Base-by-base conservation (phyloP, 2,113 vertebrate genomes). In the Zosterops japonicus region DNA sequence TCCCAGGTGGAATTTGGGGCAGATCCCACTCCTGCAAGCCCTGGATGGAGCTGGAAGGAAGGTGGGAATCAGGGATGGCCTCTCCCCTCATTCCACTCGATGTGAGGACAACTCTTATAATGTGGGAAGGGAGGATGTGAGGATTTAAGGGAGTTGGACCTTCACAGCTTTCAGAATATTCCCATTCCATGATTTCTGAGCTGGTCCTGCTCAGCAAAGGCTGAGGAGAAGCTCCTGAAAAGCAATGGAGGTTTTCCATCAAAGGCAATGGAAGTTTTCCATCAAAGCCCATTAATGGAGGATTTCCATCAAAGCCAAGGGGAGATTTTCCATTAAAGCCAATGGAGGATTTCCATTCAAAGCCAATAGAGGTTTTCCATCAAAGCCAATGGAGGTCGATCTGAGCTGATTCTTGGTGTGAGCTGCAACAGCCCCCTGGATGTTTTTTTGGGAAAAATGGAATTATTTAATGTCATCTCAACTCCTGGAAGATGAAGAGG, bases 81-180 rank as follows among this genome's bases (percentile, higher is more conserved):
- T 72, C 36, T 11, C 24, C 69, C 47, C n/a, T 5, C 1, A 5
- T 52, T 53, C 31, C 27, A 20, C 8, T 8, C 0, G 0, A 29
- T 9, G 16, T 39, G 42, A 65, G 22, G 11, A 31, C 64, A 82
- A 8, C 25, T 53, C 47, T 35, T 36, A 25, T 49, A 50, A 15
- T 0, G 0, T 31, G 49, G 53, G 20, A 39, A 28, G 24, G 33
- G 24, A 56, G 46, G 24, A 33, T 31, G 10, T 0, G 9, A 55
- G 61, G 44, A 39, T 23, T 24, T 19, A 11, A 41, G 14, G 79
- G 49, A 83, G 33, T 0, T 24, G 1, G 10, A 41, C 4, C 39
- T 67, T 21, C 19, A 1, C 6, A 69, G 25, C 15, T 69, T 65
- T 42, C 59, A 61, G 63, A 29, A 55, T 15, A 35, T 35, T 61